phyloP scores from a whole-genome alignment of 2,113 vertebrate genomes.

The Brachyhypopomus occidentalis region DNA sequence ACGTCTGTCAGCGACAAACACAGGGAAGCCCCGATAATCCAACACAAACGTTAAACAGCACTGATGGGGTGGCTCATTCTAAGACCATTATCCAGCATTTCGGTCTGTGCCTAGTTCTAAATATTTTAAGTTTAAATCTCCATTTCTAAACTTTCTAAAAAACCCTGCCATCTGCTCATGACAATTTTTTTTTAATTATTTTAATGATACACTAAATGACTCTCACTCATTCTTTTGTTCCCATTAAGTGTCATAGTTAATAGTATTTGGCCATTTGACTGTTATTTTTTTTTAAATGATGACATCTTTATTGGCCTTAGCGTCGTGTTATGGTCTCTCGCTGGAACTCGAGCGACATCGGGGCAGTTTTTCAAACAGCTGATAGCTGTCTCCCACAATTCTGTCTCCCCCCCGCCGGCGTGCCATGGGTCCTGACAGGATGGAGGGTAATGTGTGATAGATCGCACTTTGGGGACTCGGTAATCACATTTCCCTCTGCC shows the following conservation, averaged over 20 bases:
- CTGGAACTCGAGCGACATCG: conserved; percentile 38
- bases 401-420: conserved; percentile 72
- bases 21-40: conserved; percentile 30
- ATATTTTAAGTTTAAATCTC: neutral
- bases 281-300: neutral
- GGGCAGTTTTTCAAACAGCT: conserved; percentile 71
- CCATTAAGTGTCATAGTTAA: conserved; percentile 37
- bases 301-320: conserved; percentile 4
- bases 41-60: conserved; percentile 41
- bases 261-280: conserved; percentile 38
- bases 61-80: neutral
- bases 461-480: conserved; percentile 80
- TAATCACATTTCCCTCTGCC: conserved; percentile 80
- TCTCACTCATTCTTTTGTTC: neutral
- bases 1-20: conserved; percentile 13
- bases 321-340: neutral
- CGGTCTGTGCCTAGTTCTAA: neutral
- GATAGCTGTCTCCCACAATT: conserved; percentile 77
- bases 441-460: conserved; percentile 82
- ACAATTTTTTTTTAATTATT: neutral
- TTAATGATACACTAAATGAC: no score
- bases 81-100: conserved; percentile 1
- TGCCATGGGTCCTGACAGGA: conserved; percentile 79
- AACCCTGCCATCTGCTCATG: neutral
- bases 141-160: neutral